Conservation (phyloP, 2,888 invertebrate species). For the Campaea margaritaria region DNA sequence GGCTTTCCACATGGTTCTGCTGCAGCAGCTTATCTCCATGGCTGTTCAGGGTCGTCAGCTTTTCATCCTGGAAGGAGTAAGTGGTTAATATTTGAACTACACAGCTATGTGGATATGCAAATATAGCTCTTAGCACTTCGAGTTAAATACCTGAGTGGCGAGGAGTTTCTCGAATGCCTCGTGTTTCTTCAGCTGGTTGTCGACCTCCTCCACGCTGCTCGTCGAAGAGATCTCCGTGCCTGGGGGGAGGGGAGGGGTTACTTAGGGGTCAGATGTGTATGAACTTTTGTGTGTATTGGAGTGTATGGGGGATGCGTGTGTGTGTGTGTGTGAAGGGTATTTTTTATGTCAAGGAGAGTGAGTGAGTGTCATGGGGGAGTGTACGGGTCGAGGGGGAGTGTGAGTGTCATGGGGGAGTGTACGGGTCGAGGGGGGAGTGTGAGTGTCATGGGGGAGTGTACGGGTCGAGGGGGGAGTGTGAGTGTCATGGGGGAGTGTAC, state of each 20-base stretch:
- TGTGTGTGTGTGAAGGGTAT: neutral
- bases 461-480: neutral
- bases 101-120: too few relatives aligned
- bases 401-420: neutral
- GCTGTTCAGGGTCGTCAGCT: conserved; percentile 91
- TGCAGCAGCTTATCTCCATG: conserved; percentile 94
- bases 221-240: conserved; percentile 90
- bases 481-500: neutral
- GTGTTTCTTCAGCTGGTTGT: conserved; percentile 95
- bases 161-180: conserved; percentile 97
- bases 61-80: conserved; percentile 88
- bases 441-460: neutral
- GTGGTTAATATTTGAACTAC: too few relatives aligned
- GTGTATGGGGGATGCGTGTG: too few relatives aligned
- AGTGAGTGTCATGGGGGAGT: too few relatives aligned
- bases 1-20: conserved; percentile 96
- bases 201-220: conserved; percentile 92
- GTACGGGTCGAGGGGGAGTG: neutral
- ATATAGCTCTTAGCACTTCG: too few relatives aligned
- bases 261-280: neutral
- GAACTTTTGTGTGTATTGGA: neutral
- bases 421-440: neutral
- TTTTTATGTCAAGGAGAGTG: too few relatives aligned
- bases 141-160: conserved; percentile 86
- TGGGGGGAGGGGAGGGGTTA: conserved; percentile 35